A percentile compares a stretch with the other conserved stretches of the same genome.
Evolutionary conservation across 2,888 invertebrate genomes (phyloP).

Genomic region (Sarcophaga rosellei): DNA sequence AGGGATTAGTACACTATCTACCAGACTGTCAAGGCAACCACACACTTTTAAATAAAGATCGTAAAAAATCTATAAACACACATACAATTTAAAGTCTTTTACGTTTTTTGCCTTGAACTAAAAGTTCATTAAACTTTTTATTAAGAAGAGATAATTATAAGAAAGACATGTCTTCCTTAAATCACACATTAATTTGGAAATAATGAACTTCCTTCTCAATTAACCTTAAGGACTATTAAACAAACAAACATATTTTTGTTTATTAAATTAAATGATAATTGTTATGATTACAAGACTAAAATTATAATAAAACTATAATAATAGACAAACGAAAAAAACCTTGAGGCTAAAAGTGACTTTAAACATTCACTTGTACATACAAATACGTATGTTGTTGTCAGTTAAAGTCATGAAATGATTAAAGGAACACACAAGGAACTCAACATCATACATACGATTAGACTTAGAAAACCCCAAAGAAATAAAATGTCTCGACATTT

Average conservation of each 20-base stretch:
- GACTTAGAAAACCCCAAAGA: conserved; percentile 32
- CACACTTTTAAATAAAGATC: too few relatives aligned
- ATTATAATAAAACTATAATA: conserved; percentile 47
- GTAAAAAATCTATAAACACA: too few relatives aligned
- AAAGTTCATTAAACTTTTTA: too few relatives aligned
- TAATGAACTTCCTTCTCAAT: conserved; percentile 39
- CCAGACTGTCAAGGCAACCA: too few relatives aligned
- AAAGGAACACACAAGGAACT: conserved; percentile 16
- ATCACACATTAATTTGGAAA: conserved; percentile 30
- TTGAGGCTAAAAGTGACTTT: conserved; percentile 48
- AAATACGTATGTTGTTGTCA: neutral
- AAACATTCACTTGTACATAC: conserved; percentile 18
- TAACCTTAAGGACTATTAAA: neutral
- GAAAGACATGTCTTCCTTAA: neutral
- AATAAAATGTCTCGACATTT: conserved; percentile 61
- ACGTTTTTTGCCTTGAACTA: too few relatives aligned
- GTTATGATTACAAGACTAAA: conserved; percentile 51
- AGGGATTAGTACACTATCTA: too few relatives aligned
- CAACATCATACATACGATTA: neutral
- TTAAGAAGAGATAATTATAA: neutral
- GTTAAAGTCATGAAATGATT: conserved; percentile 35
- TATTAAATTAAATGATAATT: conserved; percentile 68
- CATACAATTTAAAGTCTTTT: neutral
- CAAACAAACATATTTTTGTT: conserved; percentile 31
- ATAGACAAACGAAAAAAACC: conserved; percentile 20